Evolutionary conservation across 2,888 invertebrate genomes (phyloP).

Genomic region (Sycophila texana): DNA sequence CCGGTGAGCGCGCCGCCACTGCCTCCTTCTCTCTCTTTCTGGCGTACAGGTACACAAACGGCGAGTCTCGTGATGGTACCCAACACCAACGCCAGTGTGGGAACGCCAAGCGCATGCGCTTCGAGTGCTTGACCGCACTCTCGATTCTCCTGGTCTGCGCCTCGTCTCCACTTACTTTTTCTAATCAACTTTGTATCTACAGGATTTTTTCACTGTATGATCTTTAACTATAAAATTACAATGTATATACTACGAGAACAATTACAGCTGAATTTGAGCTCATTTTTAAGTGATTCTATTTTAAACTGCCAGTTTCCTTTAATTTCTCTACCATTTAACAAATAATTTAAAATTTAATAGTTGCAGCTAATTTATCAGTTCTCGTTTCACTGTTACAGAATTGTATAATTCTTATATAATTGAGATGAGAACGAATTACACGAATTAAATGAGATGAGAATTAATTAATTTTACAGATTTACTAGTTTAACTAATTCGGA

Average conservation of each 20-base stretch:
- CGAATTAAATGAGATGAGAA: no score
- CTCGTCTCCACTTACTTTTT: constrained; percentile 24
- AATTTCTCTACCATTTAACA: not conserved
- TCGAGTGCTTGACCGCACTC: constrained; percentile 18
- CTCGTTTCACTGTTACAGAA: not conserved
- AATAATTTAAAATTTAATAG: not conserved
- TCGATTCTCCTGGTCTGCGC: not conserved
- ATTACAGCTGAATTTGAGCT: no score
- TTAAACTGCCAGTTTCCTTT: not conserved
- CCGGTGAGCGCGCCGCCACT: constrained; percentile 52
- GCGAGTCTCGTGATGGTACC: constrained; percentile 50
- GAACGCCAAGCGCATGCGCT: constrained; percentile 43
- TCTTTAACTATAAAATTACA: no score
- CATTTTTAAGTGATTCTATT: no score
- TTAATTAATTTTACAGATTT: no score
- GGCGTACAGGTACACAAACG: constrained; percentile 39
- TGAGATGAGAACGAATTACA: not conserved
- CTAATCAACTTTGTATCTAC: no score
- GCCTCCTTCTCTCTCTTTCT: constrained; percentile 9
- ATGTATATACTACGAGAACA: not conserved
- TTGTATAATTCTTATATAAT: not conserved
- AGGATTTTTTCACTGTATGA: no score
- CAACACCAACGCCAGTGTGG: not conserved
- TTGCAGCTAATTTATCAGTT: not conserved
- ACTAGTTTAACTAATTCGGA: no score